phyloP scores from a whole-genome alignment of 2,113 vertebrate species.

The Melanostigma gelatinosum region DNA sequence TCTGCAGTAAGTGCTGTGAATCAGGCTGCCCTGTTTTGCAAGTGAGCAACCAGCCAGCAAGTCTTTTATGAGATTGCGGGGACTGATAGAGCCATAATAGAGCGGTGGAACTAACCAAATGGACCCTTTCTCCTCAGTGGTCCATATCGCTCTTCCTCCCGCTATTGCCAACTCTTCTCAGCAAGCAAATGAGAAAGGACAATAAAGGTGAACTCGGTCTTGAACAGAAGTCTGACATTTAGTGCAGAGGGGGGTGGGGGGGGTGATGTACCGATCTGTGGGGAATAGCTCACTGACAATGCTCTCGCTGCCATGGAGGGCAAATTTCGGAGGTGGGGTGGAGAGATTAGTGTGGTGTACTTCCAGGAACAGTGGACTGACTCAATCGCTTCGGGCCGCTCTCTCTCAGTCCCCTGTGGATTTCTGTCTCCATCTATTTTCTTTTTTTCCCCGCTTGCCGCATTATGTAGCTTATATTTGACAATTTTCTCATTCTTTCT shows the following conservation, averaged over 20 bases:
- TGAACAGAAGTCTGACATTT: slow-evolving; percentile 83
- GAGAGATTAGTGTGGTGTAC: slow-evolving; percentile 59
- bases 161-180: slow-evolving; percentile 49
- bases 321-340: slow-evolving; percentile 25
- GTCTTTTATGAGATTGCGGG: slow-evolving; percentile 68
- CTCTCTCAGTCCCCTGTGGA: slow-evolving; percentile 29
- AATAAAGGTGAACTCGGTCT: slow-evolving; percentile 77
- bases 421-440: slow-evolving; percentile 52
- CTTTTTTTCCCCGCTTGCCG: slow-evolving; percentile 49
- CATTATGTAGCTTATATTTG: slow-evolving; percentile 59
- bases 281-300: slow-evolving; percentile 65
- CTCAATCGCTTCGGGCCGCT: slow-evolving; percentile 35
- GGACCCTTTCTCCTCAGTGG: slow-evolving; percentile 52
- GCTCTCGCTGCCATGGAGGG: slow-evolving; percentile 48
- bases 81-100: slow-evolving; percentile 60
- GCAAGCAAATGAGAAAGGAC: slow-evolving; percentile 79
- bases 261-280: slow-evolving; percentile 74
- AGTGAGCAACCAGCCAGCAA: slow-evolving; percentile 52
- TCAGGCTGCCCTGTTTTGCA: slow-evolving; percentile 63
- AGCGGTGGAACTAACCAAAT: slow-evolving; percentile 67
- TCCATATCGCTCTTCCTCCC: slow-evolving; percentile 51
- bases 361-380: slow-evolving; percentile 57
- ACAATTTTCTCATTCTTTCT: slow-evolving; percentile 47
- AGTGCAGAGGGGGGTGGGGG: slow-evolving; percentile 46
- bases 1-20: slow-evolving; percentile 53